Evolutionary conservation across 2,797 vertebrate species (phyloP).

Genomic region (Loriculus beryllinus): DNA sequence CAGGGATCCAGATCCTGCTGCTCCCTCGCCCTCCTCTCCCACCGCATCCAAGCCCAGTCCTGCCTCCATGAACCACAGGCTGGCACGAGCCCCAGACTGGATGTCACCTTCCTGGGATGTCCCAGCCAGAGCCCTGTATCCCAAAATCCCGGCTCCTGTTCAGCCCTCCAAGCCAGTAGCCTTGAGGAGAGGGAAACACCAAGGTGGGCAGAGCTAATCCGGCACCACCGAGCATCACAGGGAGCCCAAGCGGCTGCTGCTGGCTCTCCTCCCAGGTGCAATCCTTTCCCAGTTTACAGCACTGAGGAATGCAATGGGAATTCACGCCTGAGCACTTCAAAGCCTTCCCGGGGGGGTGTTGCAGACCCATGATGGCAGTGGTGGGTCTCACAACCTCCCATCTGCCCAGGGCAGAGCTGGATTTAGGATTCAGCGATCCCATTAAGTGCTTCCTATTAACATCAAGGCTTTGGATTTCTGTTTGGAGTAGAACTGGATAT

Average conservation of each 20-base stretch:
- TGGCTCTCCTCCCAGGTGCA: background rate
- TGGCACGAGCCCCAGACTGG: background rate
- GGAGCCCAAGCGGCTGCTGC: accelerated
- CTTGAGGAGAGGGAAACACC: background rate
- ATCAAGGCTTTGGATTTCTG: accelerated
- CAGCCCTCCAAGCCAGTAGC: background rate
- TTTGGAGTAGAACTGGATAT: background rate
- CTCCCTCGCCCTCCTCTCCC: background rate
- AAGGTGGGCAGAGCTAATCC: background rate
- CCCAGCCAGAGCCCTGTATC: background rate
- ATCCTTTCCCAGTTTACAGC: background rate
- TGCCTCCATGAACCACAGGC: accelerated
- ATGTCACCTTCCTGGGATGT: background rate
- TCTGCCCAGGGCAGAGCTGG: background rate
- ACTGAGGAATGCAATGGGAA: background rate
- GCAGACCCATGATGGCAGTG: accelerated
- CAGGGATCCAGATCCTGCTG: background rate
- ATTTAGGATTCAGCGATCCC: background rate
- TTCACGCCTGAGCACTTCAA: background rate
- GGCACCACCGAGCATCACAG: accelerated
- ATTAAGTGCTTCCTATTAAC: background rate
- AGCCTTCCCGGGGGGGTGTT: background rate
- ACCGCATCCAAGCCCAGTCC: background rate
- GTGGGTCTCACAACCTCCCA: background rate
- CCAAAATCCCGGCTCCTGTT: accelerated